Evolutionary conservation across 2,888 invertebrate genomes (phyloP), one percentile per base, ranked within the genome.

Genomic region (Oligia fasciuncula): DNA sequence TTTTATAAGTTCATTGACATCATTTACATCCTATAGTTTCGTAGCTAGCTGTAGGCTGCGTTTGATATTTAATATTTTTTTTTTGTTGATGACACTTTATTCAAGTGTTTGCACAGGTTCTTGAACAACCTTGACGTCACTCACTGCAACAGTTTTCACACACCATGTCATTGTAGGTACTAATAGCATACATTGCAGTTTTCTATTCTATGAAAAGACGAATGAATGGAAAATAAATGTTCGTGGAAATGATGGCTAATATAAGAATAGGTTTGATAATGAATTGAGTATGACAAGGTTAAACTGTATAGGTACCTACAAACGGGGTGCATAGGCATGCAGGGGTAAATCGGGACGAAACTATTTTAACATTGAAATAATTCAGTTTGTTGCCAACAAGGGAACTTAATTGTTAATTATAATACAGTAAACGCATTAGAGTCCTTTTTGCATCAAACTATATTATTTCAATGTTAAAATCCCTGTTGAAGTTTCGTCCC

Each of bases 151-250:
- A 67, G 46, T 73, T 69, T 73, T 65, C 51, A 63, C n/a, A 63
- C 57, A 73, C 49, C 43, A 43, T 67, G 60, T 84, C 35, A 83
- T 79, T 83, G 84, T 74, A 57, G 0, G 49, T 67, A 51, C 8
- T n/a, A 65, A 57, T 62, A 69, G 19, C 49, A 73, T 40, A 43
- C 46, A 68, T 67, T 63, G 68, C 57, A 65, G 9, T 73, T 74
- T 68, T 63, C 23, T 51, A 67, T 68, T 63, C 23, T 51, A 67
- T 14, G 29, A n/a, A 57, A 72, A 63, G 1, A 66, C 14, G 23
- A 40, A 19, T n/a, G 14, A 49, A 76, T 51, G 8, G 23, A 63
- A 49, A 76, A 69, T 77, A 69, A 63, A 29, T 51, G 11, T 60
- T 60, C 6, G 6, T 35, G 54, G 60, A 67, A 62, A 80, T 68